Base-by-base conservation (phyloP, 2,113 vertebrate species). In the Pomatostomus ruficeps region DNA sequence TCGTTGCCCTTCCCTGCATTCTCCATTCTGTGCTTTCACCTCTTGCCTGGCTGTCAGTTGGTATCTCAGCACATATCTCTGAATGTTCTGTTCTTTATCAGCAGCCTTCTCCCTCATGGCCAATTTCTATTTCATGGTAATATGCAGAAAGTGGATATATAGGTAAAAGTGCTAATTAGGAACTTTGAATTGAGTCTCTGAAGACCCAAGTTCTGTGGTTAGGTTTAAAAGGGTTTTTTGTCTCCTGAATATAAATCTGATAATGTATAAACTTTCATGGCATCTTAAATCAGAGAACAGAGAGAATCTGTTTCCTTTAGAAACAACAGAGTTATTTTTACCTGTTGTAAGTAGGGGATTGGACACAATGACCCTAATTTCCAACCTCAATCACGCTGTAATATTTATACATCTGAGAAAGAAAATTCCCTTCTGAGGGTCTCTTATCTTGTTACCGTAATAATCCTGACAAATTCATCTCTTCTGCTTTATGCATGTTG, bases 91-190 rank as follows among this genome's bases (percentile, higher is more conserved):
- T 28, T 91, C 83, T 84, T 81, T 68, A 66, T 78, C 70, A 72
- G 81, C 73, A 91, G 45, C 54, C 49, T 87, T 92, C 61, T 96
- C 94, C 89, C 93, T 87, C 42, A 24, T 73, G 87, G 66, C 89
- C 84, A 87, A 92, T 93, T 95, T 88, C 87, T 58, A 49, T 91
- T 95, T 85, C 66, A 61, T 51, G 31, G 73, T 61, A 89, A 79
- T 82, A 72, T 70, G 49, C 36, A 68, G 77, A 88, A 85, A 81
- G 38, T 72, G 52, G 52, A 87, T 95, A 85, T 93, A 89, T 72
- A 94, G 86, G 77, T 87, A 91, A 94, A 96, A 85, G 73, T 91
- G 70, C 71, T 95, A 92, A 96, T 97, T 94, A 94, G 62, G 58
- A 91, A 89, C 55, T 85, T 92, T 61, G 43, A 90, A 88, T 48